Percentiles rank a stretch among this genome's conserved stretches.
phyloP scores from a whole-genome alignment of 2,113 vertebrate species.

The Natator depressus region DNA sequence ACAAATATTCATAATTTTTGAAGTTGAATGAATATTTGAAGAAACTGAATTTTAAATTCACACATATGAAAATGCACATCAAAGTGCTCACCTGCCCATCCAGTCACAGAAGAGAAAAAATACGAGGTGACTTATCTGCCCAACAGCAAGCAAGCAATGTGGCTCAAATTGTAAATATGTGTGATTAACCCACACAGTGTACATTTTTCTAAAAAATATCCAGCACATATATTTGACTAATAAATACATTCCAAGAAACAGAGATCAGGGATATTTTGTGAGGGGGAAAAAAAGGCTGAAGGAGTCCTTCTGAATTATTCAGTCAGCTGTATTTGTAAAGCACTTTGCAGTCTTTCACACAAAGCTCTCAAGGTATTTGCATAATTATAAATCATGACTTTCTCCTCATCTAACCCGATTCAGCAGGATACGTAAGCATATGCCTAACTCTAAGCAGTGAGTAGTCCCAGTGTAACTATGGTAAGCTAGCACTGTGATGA shows the following conservation, averaged over 20 bases:
- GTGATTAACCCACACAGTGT: neutral
- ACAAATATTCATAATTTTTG: neutral
- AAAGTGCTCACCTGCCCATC: neutral
- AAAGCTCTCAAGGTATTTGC: neutral
- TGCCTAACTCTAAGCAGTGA: neutral
- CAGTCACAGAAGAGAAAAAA: neutral
- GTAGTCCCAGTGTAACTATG: neutral
- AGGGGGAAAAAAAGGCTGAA: neutral
- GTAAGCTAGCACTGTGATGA: neutral
- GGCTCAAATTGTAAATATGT: neutral
- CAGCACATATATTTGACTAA: neutral
- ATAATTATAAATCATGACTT: neutral
- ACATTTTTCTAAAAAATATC: neutral
- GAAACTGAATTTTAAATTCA: constrained; percentile 2
- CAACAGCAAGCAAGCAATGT: neutral
- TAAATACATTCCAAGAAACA: neutral
- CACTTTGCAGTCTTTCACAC: neutral
- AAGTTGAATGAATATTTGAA: neutral
- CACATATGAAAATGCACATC: neutral
- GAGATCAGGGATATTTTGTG: neutral
- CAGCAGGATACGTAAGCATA: neutral
- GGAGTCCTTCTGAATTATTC: neutral
- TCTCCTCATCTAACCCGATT: neutral
- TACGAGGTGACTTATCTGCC: neutral
- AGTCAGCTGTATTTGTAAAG: neutral